Conservation (phyloP, 1,140 invertebrate species). For the Conus ventricosus region DNA sequence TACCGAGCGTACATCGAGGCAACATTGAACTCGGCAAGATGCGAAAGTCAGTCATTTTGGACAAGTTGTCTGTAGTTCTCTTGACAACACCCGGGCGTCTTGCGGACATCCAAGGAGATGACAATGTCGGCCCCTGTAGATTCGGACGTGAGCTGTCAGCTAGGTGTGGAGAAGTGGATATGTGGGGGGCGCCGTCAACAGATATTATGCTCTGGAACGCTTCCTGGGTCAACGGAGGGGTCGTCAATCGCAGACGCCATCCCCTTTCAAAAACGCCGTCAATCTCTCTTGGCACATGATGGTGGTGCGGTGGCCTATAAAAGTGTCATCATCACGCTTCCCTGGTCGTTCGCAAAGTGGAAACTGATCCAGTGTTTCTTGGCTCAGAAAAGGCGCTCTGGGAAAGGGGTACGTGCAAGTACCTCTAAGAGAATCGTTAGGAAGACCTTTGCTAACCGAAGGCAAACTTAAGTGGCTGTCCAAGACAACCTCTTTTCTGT, state of each 20-base stretch:
- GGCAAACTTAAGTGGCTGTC: not conserved
- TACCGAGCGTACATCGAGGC: no score
- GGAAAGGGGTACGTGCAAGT: conserved; percentile 21
- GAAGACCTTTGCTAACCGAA: not conserved
- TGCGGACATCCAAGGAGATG: no score
- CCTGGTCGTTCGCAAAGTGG: conserved; percentile 16
- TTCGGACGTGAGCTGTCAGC: not conserved
- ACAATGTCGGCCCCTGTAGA: not conserved
- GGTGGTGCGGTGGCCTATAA: not conserved
- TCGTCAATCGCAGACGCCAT: not conserved
- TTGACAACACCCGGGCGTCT: not conserved
- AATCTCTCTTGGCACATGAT: conserved; percentile 11
- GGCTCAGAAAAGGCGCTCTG: conserved; percentile 8
- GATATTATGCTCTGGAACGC: not conserved
- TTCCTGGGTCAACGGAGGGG: not conserved
- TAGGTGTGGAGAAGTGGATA: not conserved
- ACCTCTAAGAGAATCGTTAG: not conserved
- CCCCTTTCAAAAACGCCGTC: not conserved
- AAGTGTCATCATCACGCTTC: not conserved
- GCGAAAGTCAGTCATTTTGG: not conserved
- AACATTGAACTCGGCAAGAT: not conserved
- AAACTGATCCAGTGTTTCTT: not conserved
- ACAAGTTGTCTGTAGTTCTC: not conserved
- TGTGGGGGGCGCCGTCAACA: not conserved
- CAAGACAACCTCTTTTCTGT: conserved; percentile 27